Evolutionary conservation across 2,888 invertebrate species (phyloP).

Genomic region (Chymomyza procnemis): DNA sequence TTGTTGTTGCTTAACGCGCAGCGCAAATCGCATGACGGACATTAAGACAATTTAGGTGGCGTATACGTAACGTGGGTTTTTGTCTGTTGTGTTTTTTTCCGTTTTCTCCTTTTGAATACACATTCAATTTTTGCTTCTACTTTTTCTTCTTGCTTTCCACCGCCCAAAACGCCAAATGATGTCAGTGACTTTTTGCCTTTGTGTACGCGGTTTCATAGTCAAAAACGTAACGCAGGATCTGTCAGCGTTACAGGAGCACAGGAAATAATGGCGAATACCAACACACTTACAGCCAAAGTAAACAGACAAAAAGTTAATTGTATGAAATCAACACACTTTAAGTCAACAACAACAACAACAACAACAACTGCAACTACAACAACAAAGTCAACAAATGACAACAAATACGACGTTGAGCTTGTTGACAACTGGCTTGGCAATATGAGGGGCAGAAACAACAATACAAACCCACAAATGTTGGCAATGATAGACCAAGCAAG

Average conservation of each 20-base stretch:
- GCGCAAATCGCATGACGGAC: neutral
- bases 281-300: slow-evolving; percentile 38
- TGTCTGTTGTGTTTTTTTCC: neutral
- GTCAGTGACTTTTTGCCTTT: slow-evolving; percentile 28
- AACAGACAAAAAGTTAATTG: slow-evolving; percentile 72
- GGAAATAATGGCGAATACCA: slow-evolving; percentile 49
- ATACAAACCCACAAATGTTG: slow-evolving; percentile 21
- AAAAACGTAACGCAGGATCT: neutral
- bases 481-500: slow-evolving; percentile 8
- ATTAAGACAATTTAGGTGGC: slow-evolving; percentile 17
- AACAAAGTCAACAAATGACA: slow-evolving; percentile 56
- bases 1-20: neutral
- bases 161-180: slow-evolving; percentile 31
- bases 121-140: too few relatives aligned
- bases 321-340: slow-evolving; percentile 73
- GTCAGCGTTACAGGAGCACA: slow-evolving; percentile 8
- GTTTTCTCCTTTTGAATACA: slow-evolving; percentile 8
- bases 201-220: neutral
- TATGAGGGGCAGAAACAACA: slow-evolving; percentile 40
- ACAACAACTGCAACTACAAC: slow-evolving; percentile 27
- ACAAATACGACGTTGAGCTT: slow-evolving; percentile 40
- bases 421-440: slow-evolving; percentile 47
- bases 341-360: slow-evolving; percentile 57
- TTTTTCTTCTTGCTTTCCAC: slow-evolving; percentile 1
- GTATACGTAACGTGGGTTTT: slow-evolving; percentile 24